Evolutionary conservation across 2,113 vertebrate genomes (phyloP).

Genomic region (Phylloscopus trochilus): DNA sequence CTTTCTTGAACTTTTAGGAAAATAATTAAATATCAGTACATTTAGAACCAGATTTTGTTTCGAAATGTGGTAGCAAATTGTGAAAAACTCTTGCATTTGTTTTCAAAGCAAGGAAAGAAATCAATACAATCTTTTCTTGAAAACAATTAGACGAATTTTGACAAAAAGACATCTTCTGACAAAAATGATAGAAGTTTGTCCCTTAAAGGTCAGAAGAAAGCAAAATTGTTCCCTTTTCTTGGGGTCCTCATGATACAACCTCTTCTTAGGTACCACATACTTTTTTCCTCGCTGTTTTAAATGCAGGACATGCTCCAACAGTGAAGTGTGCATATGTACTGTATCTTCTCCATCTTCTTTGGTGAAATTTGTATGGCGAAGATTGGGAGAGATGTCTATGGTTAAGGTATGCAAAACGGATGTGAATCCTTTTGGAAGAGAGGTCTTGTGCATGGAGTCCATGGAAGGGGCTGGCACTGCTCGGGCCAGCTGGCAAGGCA

Average conservation of each 20-base stretch:
- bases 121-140: background rate
- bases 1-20: background rate
- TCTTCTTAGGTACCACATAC: rapidly evolving
- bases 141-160: background rate
- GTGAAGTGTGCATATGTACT: background rate
- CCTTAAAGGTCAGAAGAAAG: background rate
- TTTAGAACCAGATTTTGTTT: background rate
- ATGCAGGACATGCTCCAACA: background rate
- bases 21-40: background rate
- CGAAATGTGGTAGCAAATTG: too few relatives aligned
- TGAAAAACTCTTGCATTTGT: background rate
- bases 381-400: background rate
- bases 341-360: background rate
- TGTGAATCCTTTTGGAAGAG: background rate
- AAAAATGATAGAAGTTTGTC: background rate
- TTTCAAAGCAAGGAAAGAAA: background rate
- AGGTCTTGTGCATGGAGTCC: rapidly evolving
- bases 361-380: background rate
- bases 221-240: background rate
- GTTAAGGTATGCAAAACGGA: background rate
- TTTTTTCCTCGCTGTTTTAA: background rate
- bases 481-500: rapidly evolving
- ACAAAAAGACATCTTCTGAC: background rate
- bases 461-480: rapidly evolving
- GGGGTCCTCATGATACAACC: background rate